These are phyloP conservation scores for Oxyruncus cristatus DNA, from an alignment of 2,113 vertebrate species.

Conservation along the genomic window DNA sequence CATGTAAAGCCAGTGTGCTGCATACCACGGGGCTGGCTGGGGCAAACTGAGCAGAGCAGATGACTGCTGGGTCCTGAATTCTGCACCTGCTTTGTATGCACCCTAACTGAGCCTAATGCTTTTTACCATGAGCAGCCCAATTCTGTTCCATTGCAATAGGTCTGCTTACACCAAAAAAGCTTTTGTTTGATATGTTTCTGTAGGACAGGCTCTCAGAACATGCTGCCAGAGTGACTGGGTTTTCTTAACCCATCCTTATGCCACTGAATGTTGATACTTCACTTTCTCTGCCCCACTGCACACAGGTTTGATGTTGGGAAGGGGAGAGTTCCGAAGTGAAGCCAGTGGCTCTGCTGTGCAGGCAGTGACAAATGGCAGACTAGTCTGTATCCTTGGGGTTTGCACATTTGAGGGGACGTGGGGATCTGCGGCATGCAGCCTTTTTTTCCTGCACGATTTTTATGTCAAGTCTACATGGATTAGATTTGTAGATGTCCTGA, in stretches of 20 bases:
- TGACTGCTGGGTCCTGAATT: background rate
- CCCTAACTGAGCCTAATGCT: background rate
- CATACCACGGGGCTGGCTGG: background rate
- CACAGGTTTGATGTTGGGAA: background rate
- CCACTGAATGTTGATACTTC: background rate
- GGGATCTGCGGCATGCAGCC: background rate
- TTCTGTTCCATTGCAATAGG: background rate
- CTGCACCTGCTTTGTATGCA: background rate
- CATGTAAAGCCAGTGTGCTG: background rate
- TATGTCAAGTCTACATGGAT: background rate
- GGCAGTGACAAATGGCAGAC: background rate
- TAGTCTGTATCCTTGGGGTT: background rate
- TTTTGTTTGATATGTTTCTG: background rate
- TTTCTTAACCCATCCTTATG: fast-evolving
- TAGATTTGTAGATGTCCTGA: background rate
- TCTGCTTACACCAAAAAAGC: background rate
- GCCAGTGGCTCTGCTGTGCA: background rate
- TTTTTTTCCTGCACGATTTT: background rate
- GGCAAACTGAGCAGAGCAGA: background rate
- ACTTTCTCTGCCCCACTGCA: background rate
- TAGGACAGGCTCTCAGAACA: background rate
- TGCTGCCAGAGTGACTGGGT: fast-evolving
- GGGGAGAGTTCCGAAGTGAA: background rate
- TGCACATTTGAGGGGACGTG: background rate
- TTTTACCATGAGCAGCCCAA: background rate